Evolutionary conservation across 1,140 invertebrate species (phyloP).

Genomic region (Nixonia krombeini): DNA sequence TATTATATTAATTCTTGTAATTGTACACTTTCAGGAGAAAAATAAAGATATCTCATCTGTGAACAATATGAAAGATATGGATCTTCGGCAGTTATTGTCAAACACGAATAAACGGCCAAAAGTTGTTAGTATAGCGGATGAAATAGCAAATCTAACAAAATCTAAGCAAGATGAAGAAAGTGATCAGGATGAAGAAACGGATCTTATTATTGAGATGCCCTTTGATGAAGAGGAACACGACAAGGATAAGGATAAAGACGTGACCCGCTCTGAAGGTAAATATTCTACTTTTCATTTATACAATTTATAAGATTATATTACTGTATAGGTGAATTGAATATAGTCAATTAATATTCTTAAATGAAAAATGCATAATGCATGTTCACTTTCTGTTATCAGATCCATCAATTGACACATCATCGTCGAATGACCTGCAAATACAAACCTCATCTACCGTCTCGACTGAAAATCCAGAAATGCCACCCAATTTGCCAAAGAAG

Average conservation of each 20-base stretch:
- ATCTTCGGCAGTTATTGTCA: slow-evolving; percentile 61
- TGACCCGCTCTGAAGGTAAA: slow-evolving; percentile 34
- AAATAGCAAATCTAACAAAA: slow-evolving; percentile 59
- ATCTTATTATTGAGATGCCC: slow-evolving; percentile 66
- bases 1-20: too few species aligned
- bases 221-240: slow-evolving; percentile 60
- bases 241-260: slow-evolving; percentile 49
- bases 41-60: slow-evolving; percentile 28
- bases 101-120: slow-evolving; percentile 51
- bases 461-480: slow-evolving; percentile 35
- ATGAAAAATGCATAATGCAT: too few species aligned
- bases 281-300: slow-evolving; percentile 2
- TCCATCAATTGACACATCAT: slow-evolving; percentile 25
- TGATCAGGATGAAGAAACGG: slow-evolving; percentile 66
- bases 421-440: background rate
- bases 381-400: too few species aligned
- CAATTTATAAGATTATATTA: slow-evolving; percentile 10
- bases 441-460: slow-evolving; percentile 9
- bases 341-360: too few species aligned
- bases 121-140: slow-evolving; percentile 61
- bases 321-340: too few species aligned
- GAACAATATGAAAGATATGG: slow-evolving; percentile 55
- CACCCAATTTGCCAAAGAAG: slow-evolving; percentile 77
- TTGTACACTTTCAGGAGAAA: slow-evolving; percentile 54
- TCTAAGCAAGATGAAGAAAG: slow-evolving; percentile 66